Conservation (phyloP, 1,140 invertebrate species). For the Drosophila arizonae region DNA sequence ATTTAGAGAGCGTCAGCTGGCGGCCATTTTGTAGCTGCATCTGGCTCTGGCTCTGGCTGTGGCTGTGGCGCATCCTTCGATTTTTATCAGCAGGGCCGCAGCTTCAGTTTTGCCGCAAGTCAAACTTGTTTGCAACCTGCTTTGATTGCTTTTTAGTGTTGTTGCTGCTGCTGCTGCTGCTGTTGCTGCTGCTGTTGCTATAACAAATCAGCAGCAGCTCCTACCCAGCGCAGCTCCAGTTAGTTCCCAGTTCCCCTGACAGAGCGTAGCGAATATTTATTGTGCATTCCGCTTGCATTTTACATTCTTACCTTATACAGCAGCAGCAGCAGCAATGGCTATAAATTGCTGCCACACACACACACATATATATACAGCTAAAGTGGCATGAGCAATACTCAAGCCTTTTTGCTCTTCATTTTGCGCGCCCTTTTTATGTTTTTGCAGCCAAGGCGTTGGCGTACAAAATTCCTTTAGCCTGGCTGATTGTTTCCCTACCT, state of each 20-base stretch:
- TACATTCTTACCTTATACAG: constrained; percentile 64
- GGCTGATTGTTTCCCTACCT: constrained; percentile 19
- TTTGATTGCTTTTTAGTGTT: constrained; percentile 77
- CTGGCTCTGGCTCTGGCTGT: too few species aligned
- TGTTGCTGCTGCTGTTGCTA: constrained; percentile 42
- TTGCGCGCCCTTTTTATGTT: constrained; percentile 46
- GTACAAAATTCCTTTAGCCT: constrained; percentile 74
- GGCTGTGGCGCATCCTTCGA: constrained; percentile 41
- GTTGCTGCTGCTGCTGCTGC: constrained; percentile 12
- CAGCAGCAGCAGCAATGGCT: constrained; percentile 34
- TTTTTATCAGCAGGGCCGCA: constrained; percentile 42
- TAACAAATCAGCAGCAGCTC: constrained; percentile 11
- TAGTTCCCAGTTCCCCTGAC: constrained; percentile 25
- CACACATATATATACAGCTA: constrained; percentile 15
- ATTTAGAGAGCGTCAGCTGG: constrained; percentile 44
- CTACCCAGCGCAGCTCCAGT: constrained; percentile 13
- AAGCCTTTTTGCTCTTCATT: constrained; percentile 44
- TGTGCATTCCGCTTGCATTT: constrained; percentile 78
- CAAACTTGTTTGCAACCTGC: constrained; percentile 77
- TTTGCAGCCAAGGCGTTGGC: constrained; percentile 65
- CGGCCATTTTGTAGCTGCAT: constrained; percentile 38
- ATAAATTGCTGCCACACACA: constrained; percentile 49
- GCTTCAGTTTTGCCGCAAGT: constrained; percentile 8
- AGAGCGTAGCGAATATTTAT: constrained; percentile 74
- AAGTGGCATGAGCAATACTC: constrained; percentile 12